A percentile compares a stretch with the other conserved stretches of the same genome.
Conservation (phyloP, 1,140 invertebrate genomes). For the Pinna nobilis region DNA sequence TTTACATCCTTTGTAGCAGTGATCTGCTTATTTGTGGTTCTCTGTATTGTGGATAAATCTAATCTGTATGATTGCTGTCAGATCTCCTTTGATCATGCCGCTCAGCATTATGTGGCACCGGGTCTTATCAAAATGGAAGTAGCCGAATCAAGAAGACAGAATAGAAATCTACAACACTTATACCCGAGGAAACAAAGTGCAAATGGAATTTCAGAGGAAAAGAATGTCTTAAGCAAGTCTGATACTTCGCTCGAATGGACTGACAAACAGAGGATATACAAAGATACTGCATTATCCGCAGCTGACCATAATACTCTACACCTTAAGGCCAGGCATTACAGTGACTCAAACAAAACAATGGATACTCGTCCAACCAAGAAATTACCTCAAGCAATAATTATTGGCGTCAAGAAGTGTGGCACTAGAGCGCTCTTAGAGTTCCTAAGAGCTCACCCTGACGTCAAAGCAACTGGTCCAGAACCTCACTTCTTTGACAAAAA, state of each 20-base stretch:
- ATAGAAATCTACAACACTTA: slow-evolving; percentile 18
- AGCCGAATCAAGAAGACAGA: slow-evolving; percentile 3
- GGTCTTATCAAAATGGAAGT: not conserved
- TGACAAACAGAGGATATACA: not conserved
- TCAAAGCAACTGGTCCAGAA: slow-evolving; percentile 71
- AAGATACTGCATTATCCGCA: not conserved
- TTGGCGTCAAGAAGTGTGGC: slow-evolving; percentile 76
- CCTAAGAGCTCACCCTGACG: slow-evolving; percentile 74
- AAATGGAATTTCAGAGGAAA: not conserved
- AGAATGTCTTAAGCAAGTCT: not conserved
- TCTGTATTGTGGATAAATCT: not conserved
- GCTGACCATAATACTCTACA: not conserved
- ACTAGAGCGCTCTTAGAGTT: slow-evolving; percentile 76
- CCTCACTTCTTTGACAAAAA: slow-evolving; percentile 76
- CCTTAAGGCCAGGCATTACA: not conserved
- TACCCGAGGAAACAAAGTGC: not conserved
- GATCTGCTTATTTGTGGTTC: not conserved
- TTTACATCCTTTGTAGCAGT: not conserved
- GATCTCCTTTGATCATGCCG: not conserved
- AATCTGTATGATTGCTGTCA: not conserved
- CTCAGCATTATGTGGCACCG: not conserved
- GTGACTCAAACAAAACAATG: not conserved
- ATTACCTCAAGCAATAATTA: slow-evolving; percentile 72
- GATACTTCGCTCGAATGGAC: not conserved
- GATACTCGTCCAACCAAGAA: slow-evolving; percentile 26